Conservation (phyloP, 2,113 vertebrate genomes). For the Pycnonotus jocosus region DNA sequence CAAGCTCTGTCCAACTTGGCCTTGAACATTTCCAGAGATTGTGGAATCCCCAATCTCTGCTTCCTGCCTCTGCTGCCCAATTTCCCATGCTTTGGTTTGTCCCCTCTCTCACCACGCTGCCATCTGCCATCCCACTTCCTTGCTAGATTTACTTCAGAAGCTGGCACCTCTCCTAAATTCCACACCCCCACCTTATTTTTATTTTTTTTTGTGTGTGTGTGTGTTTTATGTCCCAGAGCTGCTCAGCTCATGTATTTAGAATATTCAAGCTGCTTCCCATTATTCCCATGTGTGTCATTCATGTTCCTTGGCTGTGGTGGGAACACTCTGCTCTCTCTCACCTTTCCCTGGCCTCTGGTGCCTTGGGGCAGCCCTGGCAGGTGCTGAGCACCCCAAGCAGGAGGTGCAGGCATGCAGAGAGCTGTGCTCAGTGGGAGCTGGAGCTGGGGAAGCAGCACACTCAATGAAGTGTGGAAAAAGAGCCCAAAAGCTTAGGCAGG, state of each 20-base stretch:
- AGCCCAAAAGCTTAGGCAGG: not conserved
- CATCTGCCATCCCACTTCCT: not conserved
- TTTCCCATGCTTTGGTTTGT: not conserved
- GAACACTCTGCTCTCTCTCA: not conserved
- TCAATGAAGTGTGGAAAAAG: not conserved
- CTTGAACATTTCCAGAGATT: not conserved
- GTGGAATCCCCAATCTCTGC: not conserved
- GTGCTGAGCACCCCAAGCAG: not conserved
- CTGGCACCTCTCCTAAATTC: not conserved
- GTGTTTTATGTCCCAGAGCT: not conserved
- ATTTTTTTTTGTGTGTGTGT: not conserved
- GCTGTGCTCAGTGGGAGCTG: not conserved
- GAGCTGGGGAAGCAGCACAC: not conserved
- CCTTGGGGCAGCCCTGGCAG: not conserved
- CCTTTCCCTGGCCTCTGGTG: not conserved
- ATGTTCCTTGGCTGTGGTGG: not conserved
- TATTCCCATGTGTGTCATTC: not conserved
- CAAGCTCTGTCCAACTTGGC: not conserved
- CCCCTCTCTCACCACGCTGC: not conserved
- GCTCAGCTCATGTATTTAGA: not conserved
- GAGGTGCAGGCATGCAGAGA: not conserved
- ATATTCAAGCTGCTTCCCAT: not conserved
- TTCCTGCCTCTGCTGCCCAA: not conserved
- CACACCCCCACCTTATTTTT: fast-evolving
- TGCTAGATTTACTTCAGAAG: not conserved